Percentiles rank a stretch among this genome's conserved stretches.
Evolutionary conservation across 1,140 invertebrate genomes (phyloP).

Genomic region (Mactra quadrangularis): DNA sequence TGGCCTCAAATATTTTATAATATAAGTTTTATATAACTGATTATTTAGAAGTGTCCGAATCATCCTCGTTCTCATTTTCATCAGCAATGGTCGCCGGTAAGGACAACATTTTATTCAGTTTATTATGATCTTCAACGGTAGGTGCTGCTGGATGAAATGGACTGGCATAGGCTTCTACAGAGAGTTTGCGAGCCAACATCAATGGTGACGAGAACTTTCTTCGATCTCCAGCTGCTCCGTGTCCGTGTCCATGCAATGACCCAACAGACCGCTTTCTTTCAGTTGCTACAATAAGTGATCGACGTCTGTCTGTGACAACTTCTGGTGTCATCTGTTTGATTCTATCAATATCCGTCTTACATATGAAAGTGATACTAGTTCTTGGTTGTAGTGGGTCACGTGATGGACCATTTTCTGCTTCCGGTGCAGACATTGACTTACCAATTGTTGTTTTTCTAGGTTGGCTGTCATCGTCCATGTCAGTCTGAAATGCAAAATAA

Average conservation of each 20-base stretch:
- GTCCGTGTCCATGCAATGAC: background rate
- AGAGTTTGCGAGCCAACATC: conserved; percentile 14
- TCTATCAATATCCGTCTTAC: conserved; percentile 50
- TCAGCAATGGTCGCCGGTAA: conserved; percentile 53
- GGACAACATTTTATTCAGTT: conserved; percentile 53
- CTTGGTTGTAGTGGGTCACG: conserved; percentile 9
- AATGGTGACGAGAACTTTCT: conserved; percentile 38
- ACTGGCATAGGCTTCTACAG: conserved; percentile 24
- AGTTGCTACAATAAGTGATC: conserved; percentile 23
- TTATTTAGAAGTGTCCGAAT: no score
- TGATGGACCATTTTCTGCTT: background rate
- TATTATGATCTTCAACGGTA: conserved; percentile 44
- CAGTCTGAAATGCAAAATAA: background rate
- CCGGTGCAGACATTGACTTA: background rate
- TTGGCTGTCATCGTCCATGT: background rate
- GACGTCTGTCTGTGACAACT: conserved; percentile 40
- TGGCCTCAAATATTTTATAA: no score
- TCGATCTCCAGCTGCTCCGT: background rate
- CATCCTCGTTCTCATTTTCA: conserved; percentile 38
- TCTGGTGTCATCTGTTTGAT: conserved; percentile 51
- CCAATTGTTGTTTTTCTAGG: background rate
- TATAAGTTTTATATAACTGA: no score
- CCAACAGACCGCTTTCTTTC: conserved; percentile 31
- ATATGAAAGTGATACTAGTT: conserved; percentile 39
- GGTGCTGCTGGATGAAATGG: conserved; percentile 3